Evolutionary conservation across 2,797 vertebrate genomes (phyloP), one percentile per base, ranked within the genome.

Genomic region (Graptemys geographica): DNA sequence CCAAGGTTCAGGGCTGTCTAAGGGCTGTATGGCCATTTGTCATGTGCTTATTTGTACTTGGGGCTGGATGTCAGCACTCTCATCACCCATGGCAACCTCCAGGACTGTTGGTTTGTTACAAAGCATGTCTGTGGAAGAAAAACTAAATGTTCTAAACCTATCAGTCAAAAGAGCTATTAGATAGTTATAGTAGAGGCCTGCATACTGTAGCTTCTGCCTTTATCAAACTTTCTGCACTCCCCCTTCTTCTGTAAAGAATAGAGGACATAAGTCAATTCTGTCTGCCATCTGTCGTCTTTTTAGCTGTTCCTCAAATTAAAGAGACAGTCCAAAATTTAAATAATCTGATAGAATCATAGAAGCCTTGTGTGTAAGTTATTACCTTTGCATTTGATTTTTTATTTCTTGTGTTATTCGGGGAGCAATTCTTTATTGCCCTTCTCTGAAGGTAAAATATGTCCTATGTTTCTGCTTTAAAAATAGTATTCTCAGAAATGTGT

Each of bases 241-340:
- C 98, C 98, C 98, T 98, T 98, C 97, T 97, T 98, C 97, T 97
- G 98, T 97, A 98, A 98, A 98, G 98, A 98, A 98, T 98, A 98
- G 98, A 98, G 98, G 98, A 98, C 98, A 98, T 98, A 99, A 99
- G 98, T 98, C 98, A 98, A 98, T 98, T 98, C 98, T 98, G 98
- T 98, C 98, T 98, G 98, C 99, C 99, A 99, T 99, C 99, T 99
- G 99, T 99, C 98, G 97, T 96, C 97, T 94, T 96, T 97, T 97
- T 98, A 98, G 93, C 96, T 84, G 96, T 98, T 98, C 97, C 98
- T 98, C 98, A 98, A 98, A 98, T 98, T 98, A 98, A 98, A 98
- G 97, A 97, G 97, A 98, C 98, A 98, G 98, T 96, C 96, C 96
- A 84, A 98, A 97, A 98, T 98, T 98, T 96, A 97, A 98, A 97